Conservation (phyloP, 2,113 vertebrate species). For the Scophthalmus maximus region DNA sequence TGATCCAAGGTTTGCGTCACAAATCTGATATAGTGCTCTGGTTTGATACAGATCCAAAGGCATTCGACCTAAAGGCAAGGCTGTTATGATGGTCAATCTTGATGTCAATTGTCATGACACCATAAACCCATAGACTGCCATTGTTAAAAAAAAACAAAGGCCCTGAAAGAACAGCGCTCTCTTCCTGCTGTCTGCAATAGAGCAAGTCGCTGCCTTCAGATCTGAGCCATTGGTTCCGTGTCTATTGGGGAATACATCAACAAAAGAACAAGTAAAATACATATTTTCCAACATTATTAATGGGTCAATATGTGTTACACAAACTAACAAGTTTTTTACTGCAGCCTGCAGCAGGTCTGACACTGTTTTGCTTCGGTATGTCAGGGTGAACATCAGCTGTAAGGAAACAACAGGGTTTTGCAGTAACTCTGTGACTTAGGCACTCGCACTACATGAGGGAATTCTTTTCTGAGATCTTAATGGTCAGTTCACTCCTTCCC, state of each 20-base stretch:
- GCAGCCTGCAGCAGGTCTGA: no score
- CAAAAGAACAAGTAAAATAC: not conserved
- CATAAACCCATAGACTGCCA: not conserved
- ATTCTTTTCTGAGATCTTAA: not conserved
- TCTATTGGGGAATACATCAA: not conserved
- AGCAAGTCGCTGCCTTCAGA: not conserved
- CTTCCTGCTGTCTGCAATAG: constrained; percentile 22
- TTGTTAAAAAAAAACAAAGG: no score
- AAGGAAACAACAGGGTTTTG: not conserved
- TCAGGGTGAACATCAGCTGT: no score
- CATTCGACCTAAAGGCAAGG: not conserved
- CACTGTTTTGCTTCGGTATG: no score
- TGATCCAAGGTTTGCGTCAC: no score
- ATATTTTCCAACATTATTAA: not conserved
- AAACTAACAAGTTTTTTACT: no score
- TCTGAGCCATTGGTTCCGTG: not conserved
- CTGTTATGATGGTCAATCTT: not conserved
- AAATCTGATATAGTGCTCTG: not conserved
- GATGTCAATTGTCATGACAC: constrained; percentile 1
- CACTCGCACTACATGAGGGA: no score
- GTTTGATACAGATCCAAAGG: not conserved
- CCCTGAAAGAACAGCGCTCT: constrained; percentile 14
- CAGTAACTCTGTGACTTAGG: not conserved
- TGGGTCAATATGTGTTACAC: not conserved
- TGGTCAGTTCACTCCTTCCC: no score